Evolutionary conservation across 2,888 invertebrate genomes (phyloP).

Genomic region (Seladonia tumulorum): DNA sequence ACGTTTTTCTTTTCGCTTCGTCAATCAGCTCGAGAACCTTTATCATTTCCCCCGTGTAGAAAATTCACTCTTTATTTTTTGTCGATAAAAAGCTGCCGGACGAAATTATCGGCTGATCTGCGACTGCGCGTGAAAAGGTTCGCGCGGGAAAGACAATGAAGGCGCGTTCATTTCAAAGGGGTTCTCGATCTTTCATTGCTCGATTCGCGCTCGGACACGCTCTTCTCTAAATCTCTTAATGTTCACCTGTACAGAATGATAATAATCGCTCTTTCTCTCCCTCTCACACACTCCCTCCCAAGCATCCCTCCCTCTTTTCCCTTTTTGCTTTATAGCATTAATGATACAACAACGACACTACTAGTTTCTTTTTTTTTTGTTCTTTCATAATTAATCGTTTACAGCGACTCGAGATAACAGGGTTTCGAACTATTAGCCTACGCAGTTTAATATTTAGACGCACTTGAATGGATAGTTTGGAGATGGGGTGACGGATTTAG

Average conservation of each 20-base stretch:
- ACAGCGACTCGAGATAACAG: slow-evolving; percentile 49
- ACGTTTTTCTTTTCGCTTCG: not conserved
- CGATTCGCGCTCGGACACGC: slow-evolving; percentile 28
- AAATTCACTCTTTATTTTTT: slow-evolving; percentile 16
- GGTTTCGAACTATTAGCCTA: slow-evolving; percentile 51
- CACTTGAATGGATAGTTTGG: slow-evolving; percentile 40
- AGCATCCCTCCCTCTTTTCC: not conserved
- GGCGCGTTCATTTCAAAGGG: slow-evolving; percentile 14
- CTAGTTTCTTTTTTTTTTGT: slow-evolving; percentile 1
- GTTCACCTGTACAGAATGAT: slow-evolving; percentile 67
- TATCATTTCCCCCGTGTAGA: slow-evolving; percentile 4
- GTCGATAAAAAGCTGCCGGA: slow-evolving; percentile 28
- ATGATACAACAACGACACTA: slow-evolving; percentile 62
- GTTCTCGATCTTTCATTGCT: slow-evolving; percentile 36
- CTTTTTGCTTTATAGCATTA: slow-evolving; percentile 13
- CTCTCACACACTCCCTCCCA: not conserved
- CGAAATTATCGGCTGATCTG: slow-evolving; percentile 1
- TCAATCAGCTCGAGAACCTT: not conserved
- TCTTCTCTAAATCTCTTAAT: slow-evolving; percentile 44
- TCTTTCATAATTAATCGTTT: slow-evolving; percentile 53
- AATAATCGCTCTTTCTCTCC: slow-evolving; percentile 18
- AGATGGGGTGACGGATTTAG: slow-evolving; percentile 15
- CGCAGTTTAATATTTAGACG: slow-evolving; percentile 47
- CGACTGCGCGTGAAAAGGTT: not conserved
- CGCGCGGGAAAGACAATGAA: slow-evolving; percentile 10